Evolutionary conservation across 1,140 invertebrate genomes (phyloP), one percentile per base, ranked within the genome.

Genomic region (Heliconius nattereri): DNA sequence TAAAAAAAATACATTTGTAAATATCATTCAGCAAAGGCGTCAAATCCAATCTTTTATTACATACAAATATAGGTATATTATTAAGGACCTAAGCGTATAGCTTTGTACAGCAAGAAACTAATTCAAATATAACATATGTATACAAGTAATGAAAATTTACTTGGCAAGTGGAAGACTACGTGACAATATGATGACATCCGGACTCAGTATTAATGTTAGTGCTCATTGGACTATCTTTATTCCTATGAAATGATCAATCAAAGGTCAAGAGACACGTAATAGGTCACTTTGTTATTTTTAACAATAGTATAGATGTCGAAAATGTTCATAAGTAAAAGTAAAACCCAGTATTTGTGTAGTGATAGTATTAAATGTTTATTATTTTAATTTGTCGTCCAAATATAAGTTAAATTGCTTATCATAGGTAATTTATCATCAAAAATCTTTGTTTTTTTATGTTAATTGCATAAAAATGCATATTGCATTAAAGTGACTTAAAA

Each of bases 231-330:
- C 45, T 29, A 37, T 73, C 71, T 35, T 54, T 79, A 57, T 73
- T 78, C 72, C 73, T 52, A 75, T 45, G 74, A 80, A 66, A 76
- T 77, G 71, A 75, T 76, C 52, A 73, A 74, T 75, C 40, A 84
- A 80, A 82, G 73, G 83, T 82, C 76, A 80, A 78, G 19, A 32
- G 32, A 75, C 76, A 78, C 79, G 81, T 81, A 80, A 84, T 84
- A 84, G 83, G 81, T 82, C 83, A 80, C 23, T 23, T 16, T 73
- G 52, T 75, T 45, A 57, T 80, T 78, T 81, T 81, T 78, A 75
- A 80, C 76, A 82, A 70, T 60, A 70, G 54, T 70, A 66, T 80
- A 76, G 81, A 82, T 80, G 71, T 80, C 60, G 60, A 66, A 66
- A 66, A 66, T 66, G 5, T 66, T 1, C 1, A 26, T 66, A 66